Percentiles rank a stretch among this genome's conserved stretches.
Conservation (phyloP, 2,113 vertebrate genomes). For the Acrocephalus kingi region DNA sequence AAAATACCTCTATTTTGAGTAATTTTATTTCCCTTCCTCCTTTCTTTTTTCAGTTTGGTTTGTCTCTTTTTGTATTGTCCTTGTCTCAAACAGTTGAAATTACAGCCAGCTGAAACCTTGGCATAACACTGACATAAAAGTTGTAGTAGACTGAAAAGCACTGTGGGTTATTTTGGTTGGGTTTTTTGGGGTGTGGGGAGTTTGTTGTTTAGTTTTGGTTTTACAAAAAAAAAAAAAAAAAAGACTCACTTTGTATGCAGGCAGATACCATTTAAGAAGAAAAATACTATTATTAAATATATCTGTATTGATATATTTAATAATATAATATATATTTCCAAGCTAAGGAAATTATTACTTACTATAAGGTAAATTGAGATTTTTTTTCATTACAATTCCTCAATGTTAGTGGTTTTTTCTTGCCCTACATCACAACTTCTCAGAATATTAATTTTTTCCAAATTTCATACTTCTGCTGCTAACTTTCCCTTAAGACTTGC, state of each 20-base stretch:
- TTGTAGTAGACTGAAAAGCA: neutral
- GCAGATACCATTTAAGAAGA: neutral
- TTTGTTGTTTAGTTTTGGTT: neutral
- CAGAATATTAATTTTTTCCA: neutral
- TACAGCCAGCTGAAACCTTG: neutral
- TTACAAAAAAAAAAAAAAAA: neutral
- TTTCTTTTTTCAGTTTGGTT: neutral
- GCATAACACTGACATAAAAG: neutral
- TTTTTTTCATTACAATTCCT: neutral
- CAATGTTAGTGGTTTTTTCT: neutral
- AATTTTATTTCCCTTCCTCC: neutral
- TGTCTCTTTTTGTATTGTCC: neutral
- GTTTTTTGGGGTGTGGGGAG: fast-evolving
- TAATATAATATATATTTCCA: neutral
- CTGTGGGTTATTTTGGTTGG: neutral
- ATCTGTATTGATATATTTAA: neutral
- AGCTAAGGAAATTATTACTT: neutral
- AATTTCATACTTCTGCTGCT: neutral
- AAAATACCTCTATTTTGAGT: neutral
- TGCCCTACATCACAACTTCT: neutral
- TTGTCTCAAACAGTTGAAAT: neutral
- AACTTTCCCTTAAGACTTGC: neutral
- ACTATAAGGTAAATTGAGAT: neutral
- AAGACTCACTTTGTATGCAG: neutral
- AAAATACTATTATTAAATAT: neutral